A percentile compares a stretch with the other conserved stretches of the same genome.
phyloP scores from a whole-genome alignment of 2,888 invertebrate species.

The Lithophane socia region DNA sequence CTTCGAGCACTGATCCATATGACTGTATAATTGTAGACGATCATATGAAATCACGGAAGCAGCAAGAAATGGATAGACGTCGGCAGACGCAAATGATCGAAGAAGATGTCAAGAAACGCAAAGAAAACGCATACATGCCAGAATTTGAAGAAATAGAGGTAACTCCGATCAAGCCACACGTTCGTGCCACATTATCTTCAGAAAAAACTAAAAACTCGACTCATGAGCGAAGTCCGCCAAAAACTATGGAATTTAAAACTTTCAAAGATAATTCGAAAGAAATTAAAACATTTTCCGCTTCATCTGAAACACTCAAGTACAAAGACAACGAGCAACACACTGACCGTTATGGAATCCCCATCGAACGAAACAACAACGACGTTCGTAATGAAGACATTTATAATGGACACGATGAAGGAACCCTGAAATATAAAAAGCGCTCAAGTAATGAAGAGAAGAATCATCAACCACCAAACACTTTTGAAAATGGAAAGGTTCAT shows the following conservation, averaged over 20 bases:
- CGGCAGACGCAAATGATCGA: conserved; percentile 83
- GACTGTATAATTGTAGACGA: conserved; percentile 96
- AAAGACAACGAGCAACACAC: conserved; percentile 85
- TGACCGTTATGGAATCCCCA: conserved; percentile 86
- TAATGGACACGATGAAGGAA: conserved; percentile 86
- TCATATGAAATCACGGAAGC: conserved; percentile 91
- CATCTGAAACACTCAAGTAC: conserved; percentile 88
- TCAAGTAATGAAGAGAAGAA: conserved; percentile 84
- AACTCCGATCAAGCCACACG: conserved; percentile 87
- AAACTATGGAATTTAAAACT: conserved; percentile 89
- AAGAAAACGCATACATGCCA: conserved; percentile 87
- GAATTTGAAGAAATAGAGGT: conserved; percentile 89
- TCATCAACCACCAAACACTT: conserved; percentile 77
- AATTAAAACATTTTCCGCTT: conserved; percentile 88
- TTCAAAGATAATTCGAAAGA: conserved; percentile 89
- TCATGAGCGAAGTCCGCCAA: conserved; percentile 84
- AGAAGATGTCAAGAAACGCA: conserved; percentile 83
- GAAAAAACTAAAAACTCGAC: conserved; percentile 85
- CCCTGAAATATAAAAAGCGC: conserved; percentile 87
- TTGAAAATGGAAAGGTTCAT: conserved; percentile 80
- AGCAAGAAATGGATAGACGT: conserved; percentile 87
- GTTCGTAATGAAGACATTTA: conserved; percentile 81
- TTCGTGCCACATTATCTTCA: conserved; percentile 83
- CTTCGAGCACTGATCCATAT: conserved; percentile 93
- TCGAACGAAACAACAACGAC: conserved; percentile 84